Base-by-base conservation (phyloP, 1,140 invertebrate species). In the Brachionus calyciflorus region DNA sequence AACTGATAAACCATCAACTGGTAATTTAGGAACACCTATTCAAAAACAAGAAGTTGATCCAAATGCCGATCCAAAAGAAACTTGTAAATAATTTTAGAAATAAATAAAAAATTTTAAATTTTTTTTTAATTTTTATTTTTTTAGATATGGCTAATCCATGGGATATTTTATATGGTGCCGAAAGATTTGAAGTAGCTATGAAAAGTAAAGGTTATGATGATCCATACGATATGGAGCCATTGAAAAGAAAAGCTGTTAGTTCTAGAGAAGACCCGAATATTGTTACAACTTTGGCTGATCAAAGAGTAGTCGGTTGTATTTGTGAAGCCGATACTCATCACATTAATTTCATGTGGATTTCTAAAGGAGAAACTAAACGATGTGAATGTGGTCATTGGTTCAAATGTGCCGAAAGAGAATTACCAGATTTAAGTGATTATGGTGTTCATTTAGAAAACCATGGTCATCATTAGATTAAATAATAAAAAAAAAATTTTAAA, bases 311-410 rank as follows among this genome's bases (percentile, higher is more conserved):
- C 81, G 96, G 95, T 69, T 99, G 96, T 85, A 89, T 98, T 82
- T 99, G 96, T 88, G 93, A 97, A 85, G 93, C 94, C 85, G 94
- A 98, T 82, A 88, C 92, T 19, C 89, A 90, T 75, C 86, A 88
- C 78, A 89, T 98, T 78, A 91, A 90, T 81, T 98, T 92, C 91
- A 94, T 97, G 90, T 94, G 93, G 91, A 84, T 98, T 79, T 89
- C 96, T 83, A 88, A 91, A 83, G 94, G 92, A 17, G 88, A 90
- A 79, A 90, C 92, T 41, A 91, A 92, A 80, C 90, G 96, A 78
- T 98, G 96, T 82, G 91, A 91, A 82, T 98, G 95, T 85, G 95
- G 95, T 44, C 89, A 95, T 83, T 99, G 93, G 93, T 98, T 94
- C 87, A 93, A 95, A 87, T 86, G 97, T 78, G 88, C 90, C 44